phyloP scores from a whole-genome alignment of 2,888 invertebrate genomes.

The Epirrhoe tristata region DNA sequence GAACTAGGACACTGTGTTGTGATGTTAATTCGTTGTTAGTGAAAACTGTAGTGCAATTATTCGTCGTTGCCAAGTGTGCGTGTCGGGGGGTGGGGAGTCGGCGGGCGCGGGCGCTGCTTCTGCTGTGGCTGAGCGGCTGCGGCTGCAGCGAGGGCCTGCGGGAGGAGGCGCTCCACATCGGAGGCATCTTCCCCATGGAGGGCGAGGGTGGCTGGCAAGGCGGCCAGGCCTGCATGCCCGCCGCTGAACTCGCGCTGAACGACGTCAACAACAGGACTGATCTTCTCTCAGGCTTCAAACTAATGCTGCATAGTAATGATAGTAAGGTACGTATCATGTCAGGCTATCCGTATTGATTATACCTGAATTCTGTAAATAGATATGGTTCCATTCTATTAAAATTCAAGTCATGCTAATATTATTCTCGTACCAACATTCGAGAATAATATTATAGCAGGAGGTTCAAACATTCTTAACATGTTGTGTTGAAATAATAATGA shows the following conservation, averaged over 20 bases:
- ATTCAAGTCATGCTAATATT: neutral
- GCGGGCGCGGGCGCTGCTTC: slow-evolving; percentile 59
- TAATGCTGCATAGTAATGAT: slow-evolving; percentile 97
- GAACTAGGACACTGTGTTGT: slow-evolving; percentile 79
- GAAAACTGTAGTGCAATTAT: slow-evolving; percentile 81
- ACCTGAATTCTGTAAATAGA: neutral
- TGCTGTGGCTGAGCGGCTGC: slow-evolving; percentile 69
- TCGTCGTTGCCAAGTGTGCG: slow-evolving; percentile 78
- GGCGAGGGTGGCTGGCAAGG: slow-evolving; percentile 99
- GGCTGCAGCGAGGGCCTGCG: slow-evolving; percentile 75
- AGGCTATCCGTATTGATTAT: neutral
- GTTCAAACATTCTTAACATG: neutral
- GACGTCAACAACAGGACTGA: slow-evolving; percentile 96
- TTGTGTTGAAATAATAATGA: neutral
- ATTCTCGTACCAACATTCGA: neutral
- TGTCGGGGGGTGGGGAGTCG: slow-evolving; percentile 53
- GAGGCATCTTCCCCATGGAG: slow-evolving; percentile 98
- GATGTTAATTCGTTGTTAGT: slow-evolving; percentile 77
- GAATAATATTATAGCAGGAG: neutral
- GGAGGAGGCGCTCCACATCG: slow-evolving; percentile 95
- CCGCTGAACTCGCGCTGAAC: slow-evolving; percentile 97
- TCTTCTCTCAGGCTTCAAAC: slow-evolving; percentile 95
- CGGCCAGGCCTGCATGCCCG: slow-evolving; percentile 99
- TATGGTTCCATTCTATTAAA: neutral
- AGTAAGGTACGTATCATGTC: slow-evolving; percentile 91